Percentiles rank a stretch among this genome's conserved stretches.
phyloP scores from a whole-genome alignment of 2,797 vertebrate genomes.

The Phoeniculus purpureus region DNA sequence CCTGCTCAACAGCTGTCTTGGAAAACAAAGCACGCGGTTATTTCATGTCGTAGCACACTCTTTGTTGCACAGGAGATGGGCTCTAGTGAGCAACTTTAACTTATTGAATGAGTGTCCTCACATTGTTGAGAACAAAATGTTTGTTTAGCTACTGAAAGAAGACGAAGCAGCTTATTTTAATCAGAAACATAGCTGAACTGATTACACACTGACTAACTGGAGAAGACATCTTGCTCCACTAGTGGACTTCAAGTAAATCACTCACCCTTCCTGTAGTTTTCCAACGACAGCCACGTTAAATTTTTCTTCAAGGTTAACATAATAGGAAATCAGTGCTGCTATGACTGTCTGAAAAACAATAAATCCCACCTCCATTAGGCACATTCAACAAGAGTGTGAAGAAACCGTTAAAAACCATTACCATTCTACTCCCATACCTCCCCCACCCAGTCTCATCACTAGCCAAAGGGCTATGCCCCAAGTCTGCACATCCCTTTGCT shows the following conservation, averaged over 20 bases:
- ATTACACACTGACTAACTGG: neutral
- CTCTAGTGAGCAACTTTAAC: neutral
- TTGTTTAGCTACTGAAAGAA: neutral
- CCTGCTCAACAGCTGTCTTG: neutral
- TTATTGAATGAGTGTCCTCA: neutral
- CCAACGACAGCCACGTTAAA: constrained; percentile 86
- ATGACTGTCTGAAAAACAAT: constrained; percentile 86
- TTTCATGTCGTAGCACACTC: neutral
- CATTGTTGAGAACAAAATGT: neutral
- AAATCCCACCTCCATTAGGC: constrained; percentile 29
- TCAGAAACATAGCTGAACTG: neutral
- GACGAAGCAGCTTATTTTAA: neutral
- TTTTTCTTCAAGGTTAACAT: constrained; percentile 79
- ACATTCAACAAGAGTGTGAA: neutral
- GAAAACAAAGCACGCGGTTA: neutral
- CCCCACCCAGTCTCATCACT: neutral
- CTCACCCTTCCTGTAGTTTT: constrained; percentile 87
- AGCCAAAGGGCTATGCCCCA: neutral
- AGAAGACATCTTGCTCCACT: neutral
- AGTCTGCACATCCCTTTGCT: neutral
- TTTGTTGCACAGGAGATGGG: neutral
- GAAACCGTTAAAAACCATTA: neutral
- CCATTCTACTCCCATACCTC: neutral
- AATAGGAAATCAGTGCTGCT: constrained; percentile 89
- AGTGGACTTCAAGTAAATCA: neutral